phyloP scores from a whole-genome alignment of 2,797 vertebrate species.

The Diplodus puntazzo region DNA sequence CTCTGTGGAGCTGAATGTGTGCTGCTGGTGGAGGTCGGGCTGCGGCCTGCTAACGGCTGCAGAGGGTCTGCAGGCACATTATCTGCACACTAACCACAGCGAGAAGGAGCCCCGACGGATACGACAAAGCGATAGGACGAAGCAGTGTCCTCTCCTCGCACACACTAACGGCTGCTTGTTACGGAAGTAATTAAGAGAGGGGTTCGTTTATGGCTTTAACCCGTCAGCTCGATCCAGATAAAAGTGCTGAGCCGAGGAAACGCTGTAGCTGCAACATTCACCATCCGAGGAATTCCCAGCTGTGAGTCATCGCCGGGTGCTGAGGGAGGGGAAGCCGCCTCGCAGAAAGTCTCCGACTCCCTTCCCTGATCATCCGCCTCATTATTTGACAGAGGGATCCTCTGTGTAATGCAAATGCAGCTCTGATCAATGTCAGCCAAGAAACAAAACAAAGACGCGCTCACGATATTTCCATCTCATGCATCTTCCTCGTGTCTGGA shows the following conservation, averaged over 20 bases:
- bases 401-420: slow-evolving; percentile 28
- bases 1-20: background rate
- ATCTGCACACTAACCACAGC: slow-evolving; percentile 24
- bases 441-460: slow-evolving; percentile 10
- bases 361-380: slow-evolving; percentile 27
- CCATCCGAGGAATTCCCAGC: slow-evolving; percentile 55
- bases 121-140: slow-evolving; percentile 10
- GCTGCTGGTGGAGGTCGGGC: background rate
- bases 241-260: slow-evolving; percentile 60
- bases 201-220: slow-evolving; percentile 29
- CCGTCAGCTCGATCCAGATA: slow-evolving; percentile 42
- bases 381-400: slow-evolving; percentile 9
- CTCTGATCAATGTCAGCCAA: slow-evolving; percentile 22
- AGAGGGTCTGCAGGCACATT: slow-evolving; percentile 22
- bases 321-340: slow-evolving; percentile 51
- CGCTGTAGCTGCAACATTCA: slow-evolving; percentile 11
- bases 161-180: slow-evolving; percentile 40
- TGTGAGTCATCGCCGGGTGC: slow-evolving; percentile 56
- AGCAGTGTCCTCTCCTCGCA: background rate
- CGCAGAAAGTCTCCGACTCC: slow-evolving; percentile 43
- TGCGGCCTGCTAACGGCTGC: slow-evolving; percentile 18
- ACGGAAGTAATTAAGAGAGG: slow-evolving; percentile 25
- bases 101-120: slow-evolving; percentile 32
- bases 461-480: background rate
- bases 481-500: background rate